Base-by-base conservation (phyloP, 2,888 invertebrate species). In the Amblyjoppa fuscipennis region DNA sequence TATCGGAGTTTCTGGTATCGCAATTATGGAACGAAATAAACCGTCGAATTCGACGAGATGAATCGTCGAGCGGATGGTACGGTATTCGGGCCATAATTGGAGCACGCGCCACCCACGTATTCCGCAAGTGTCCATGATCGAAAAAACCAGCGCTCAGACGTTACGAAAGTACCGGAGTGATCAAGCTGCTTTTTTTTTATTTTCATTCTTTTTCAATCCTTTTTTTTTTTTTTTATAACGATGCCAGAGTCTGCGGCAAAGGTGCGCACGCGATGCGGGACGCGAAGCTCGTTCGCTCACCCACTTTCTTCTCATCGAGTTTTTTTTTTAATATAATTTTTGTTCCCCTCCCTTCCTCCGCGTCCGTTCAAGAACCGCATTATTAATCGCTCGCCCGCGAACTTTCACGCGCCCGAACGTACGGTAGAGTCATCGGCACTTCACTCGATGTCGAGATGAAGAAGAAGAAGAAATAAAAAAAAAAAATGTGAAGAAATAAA, bases 251-350 rank as follows among this genome's bases (percentile, higher is more conserved):
- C 31, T 16, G 31, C n/a, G 64, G 16, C 34, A 13, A 59, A 28
- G 59, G 28, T 25, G 59, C 28, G 25, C 28, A 25, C 28, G 56
- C 56, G 25, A 56, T n/a, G 56, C 69, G 66, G 76, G 16, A 59
- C 64, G 38, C 68, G 79, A 80, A 73, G 78, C 77, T 53, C 79
- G 49, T 31, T 77, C 68, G 68, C 61, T 71, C 80, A 41, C 61
- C 76, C 83, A 70, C 83, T 86, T 81, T 86, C 76, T 82, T 71
- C 61, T 38, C 82, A 68, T 75, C 68, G 28, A 53, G 38, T 56
- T 49, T 80, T 75, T 70, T 75, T 49, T 38, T 49, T 38, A 66
- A 11, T 20, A 61, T 75, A 64, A 51, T 66, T n/a, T 31, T 81
- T 71, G n/a, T 81, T 69, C 49, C 66, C n/a, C 11, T n/a, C 74